These are phyloP conservation scores for Falco columbarius DNA, from an alignment of 2,797 vertebrate genomes.

Conservation along the genomic window DNA sequence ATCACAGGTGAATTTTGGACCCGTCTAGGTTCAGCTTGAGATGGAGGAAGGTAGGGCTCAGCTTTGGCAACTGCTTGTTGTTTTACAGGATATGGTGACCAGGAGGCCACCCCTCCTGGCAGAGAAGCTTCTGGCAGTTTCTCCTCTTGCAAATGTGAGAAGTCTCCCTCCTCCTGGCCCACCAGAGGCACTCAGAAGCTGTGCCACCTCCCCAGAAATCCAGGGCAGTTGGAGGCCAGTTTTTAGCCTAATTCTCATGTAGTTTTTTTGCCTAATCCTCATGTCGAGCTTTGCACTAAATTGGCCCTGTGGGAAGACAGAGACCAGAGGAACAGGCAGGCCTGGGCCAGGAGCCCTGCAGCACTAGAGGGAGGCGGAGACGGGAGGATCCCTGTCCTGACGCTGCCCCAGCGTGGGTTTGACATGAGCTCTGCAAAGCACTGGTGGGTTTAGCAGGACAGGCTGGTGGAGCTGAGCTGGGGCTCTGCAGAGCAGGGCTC, in stretches of 20 bases:
- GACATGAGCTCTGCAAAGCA: neutral
- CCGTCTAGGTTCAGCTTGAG: neutral
- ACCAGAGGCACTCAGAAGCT: neutral
- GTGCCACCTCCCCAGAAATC: neutral
- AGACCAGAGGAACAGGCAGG: neutral
- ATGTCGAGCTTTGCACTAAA: neutral
- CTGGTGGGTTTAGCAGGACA: neutral
- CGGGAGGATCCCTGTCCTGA: neutral
- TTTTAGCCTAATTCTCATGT: neutral
- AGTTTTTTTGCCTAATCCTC: neutral
- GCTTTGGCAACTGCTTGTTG: neutral
- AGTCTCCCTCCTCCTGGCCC: neutral
- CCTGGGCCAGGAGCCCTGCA: neutral
- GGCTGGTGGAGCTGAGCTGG: fast-evolving
- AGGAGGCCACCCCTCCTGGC: neutral
- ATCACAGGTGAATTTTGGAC: neutral
- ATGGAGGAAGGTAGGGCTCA: neutral
- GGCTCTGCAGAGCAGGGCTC: neutral
- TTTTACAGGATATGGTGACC: neutral
- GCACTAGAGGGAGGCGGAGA: neutral
- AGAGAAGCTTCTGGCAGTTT: neutral
- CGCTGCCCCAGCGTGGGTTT: neutral
- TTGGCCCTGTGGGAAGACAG: neutral
- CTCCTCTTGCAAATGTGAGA: neutral
- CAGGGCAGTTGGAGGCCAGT: neutral